phyloP scores from a whole-genome alignment of 2,888 invertebrate genomes.

The Slavum lentiscoides region DNA sequence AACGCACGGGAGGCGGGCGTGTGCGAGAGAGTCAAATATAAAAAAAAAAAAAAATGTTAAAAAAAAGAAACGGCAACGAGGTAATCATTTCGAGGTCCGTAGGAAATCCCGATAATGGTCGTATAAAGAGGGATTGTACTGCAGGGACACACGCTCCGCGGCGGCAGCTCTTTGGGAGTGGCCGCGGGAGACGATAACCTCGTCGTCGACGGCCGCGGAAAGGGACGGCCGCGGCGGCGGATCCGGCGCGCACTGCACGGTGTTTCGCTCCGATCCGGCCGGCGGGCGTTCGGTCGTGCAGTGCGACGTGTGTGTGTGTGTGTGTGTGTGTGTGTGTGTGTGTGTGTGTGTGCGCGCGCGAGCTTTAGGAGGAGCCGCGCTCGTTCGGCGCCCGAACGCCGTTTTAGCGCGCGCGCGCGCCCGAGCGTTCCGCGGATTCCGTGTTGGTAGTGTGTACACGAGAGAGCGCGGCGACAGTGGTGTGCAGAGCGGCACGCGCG shows the following conservation, averaged over 20 bases:
- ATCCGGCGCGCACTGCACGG: slow-evolving; percentile 20
- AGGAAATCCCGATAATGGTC: slow-evolving; percentile 50
- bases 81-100: slow-evolving; percentile 50
- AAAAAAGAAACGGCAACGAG: slow-evolving; percentile 17
- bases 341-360: not conserved
- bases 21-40: not conserved
- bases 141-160: slow-evolving; percentile 57
- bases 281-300: slow-evolving; percentile 26
- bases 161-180: slow-evolving; percentile 5
- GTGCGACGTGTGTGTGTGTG: not conserved
- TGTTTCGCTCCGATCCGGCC: slow-evolving; percentile 16
- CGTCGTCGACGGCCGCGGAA: slow-evolving; percentile 10
- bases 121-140: slow-evolving; percentile 35
- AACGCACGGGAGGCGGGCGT: no score
- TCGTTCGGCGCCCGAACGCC: no score
- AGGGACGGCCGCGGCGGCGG: slow-evolving; percentile 18
- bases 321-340: not conserved
- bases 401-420: not conserved
- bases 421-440: no score
- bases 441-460: not conserved
- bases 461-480: slow-evolving; percentile 23
- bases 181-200: not conserved
- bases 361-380: not conserved
- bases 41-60: not conserved
- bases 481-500: not conserved